Evolutionary conservation across 2,113 vertebrate genomes (phyloP), one percentile per base, ranked within the genome.

Genomic region (Marmota flaviventris): DNA sequence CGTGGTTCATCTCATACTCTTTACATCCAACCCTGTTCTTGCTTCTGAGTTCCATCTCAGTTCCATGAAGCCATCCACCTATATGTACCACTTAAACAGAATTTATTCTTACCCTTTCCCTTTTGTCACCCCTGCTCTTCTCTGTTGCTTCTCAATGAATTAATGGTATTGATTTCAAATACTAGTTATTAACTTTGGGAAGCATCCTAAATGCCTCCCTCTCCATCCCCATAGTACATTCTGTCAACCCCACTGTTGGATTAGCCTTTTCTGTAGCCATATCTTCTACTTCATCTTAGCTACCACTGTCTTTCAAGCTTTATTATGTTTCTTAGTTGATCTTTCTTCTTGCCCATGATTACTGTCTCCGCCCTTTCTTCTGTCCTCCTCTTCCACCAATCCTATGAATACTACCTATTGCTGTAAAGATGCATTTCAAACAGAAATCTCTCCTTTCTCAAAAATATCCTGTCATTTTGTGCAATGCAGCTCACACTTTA

Each of bases 21-120:
- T 0, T 8, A 61, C 0, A 37, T 53, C 48, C 1, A 4, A 10
- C 1, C 24, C 20, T 7, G 0, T 29, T 76, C 29, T 81, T 61
- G 13, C 56, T 75, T 51, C 29, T 20, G 39, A 70, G 8, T 53
- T 88, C 17, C 8, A 61, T 9, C 22, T 45, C 34, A 12, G n/a
- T 37, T 65, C 42, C 58, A 9, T 5, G 48, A 39, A 70, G 8
- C 27, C 10, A 24, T 27, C 32, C 32, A 58, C 24, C 22, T 67
- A 8, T 13, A 29, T 12, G 7, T 51, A 32, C 4, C 12, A 42
- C 24, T 78, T 73, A 34, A 48, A 42, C 11, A 17, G 24, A 94
- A 63, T 87, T 39, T 18, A 45, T 8, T 17, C 32, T 81, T 48
- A 32, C 17, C n/a, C 8, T 9, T 27, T 22, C 18, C 34, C 8